phyloP scores from a whole-genome alignment of 1,140 invertebrate species.

The Ridgeia piscesae region DNA sequence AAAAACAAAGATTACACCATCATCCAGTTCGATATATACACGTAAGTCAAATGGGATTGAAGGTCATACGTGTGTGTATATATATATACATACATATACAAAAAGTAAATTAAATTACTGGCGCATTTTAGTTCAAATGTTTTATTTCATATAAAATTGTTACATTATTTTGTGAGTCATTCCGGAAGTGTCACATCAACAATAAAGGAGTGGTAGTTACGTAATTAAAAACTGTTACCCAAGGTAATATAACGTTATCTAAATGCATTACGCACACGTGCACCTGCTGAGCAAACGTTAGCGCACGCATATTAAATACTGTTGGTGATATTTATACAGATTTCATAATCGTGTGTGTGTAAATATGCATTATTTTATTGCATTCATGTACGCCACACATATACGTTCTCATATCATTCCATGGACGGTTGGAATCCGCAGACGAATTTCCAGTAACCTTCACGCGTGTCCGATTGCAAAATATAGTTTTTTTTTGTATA shows the following conservation, averaged over 20 bases:
- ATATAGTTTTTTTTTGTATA: neutral
- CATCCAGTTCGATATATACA: neutral
- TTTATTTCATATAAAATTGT: neutral
- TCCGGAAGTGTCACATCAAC: too few relatives aligned
- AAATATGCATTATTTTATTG: slow-evolving; percentile 1
- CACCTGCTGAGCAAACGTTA: neutral
- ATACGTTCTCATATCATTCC: neutral
- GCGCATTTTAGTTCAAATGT: neutral
- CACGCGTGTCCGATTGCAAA: neutral
- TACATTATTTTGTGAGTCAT: neutral
- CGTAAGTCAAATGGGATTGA: neutral
- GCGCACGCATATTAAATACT: slow-evolving; percentile 1
- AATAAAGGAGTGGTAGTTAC: too few relatives aligned
- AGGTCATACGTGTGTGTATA: too few relatives aligned
- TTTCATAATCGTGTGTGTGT: neutral
- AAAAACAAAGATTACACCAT: neutral
- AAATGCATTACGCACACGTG: neutral
- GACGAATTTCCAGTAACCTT: neutral
- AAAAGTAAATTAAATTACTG: neutral
- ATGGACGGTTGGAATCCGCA: neutral
- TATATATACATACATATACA: neutral
- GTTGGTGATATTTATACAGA: neutral
- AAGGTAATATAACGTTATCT: neutral
- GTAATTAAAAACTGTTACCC: neutral
- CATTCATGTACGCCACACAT: neutral